A percentile compares a stretch with the other conserved stretches of the same genome.
These are phyloP conservation scores for Lasioglossum marginatum DNA, from an alignment of 2,888 invertebrate species.

Conservation along the genomic window DNA sequence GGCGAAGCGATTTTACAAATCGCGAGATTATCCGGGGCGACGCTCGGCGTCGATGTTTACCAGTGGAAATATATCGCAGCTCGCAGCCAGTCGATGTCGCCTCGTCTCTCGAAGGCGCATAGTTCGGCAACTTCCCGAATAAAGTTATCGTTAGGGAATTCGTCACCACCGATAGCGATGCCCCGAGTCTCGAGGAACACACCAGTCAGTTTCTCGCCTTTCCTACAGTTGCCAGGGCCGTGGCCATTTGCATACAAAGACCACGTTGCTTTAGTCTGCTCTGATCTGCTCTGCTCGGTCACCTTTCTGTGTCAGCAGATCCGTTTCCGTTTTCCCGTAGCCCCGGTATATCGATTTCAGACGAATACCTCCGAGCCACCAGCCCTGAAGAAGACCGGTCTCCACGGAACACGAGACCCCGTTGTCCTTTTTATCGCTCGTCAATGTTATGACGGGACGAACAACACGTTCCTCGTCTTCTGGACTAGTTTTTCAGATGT, in stretches of 20 bases:
- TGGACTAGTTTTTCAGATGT: not conserved
- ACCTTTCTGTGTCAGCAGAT: conserved; percentile 47
- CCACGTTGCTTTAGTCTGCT: conserved; percentile 16
- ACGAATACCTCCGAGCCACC: conserved; percentile 14
- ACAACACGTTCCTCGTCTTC: not conserved
- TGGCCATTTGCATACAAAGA: conserved; percentile 72
- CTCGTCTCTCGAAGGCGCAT: conserved; percentile 25
- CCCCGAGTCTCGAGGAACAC: conserved; percentile 47
- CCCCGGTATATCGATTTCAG: conserved; percentile 41
- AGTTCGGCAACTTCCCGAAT: conserved; percentile 64
- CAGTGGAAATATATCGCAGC: conserved; percentile 42
- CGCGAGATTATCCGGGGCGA: conserved; percentile 52
- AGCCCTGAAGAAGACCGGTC: conserved; percentile 7
- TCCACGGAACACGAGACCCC: not conserved
- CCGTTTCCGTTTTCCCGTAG: conserved; percentile 44
- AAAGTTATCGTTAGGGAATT: conserved; percentile 78
- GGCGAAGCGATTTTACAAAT: conserved; percentile 55
- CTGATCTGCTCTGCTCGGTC: conserved; percentile 35
- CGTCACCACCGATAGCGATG: conserved; percentile 73
- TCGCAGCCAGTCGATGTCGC: conserved; percentile 28
- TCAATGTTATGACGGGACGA: not conserved
- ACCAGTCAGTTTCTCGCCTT: conserved; percentile 62
- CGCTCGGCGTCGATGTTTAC: conserved; percentile 42
- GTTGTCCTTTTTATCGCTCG: conserved; percentile 2
- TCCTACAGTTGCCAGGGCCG: conserved; percentile 48